Conservation (phyloP, 2,113 vertebrate genomes). For the Lepus timidus region DNA sequence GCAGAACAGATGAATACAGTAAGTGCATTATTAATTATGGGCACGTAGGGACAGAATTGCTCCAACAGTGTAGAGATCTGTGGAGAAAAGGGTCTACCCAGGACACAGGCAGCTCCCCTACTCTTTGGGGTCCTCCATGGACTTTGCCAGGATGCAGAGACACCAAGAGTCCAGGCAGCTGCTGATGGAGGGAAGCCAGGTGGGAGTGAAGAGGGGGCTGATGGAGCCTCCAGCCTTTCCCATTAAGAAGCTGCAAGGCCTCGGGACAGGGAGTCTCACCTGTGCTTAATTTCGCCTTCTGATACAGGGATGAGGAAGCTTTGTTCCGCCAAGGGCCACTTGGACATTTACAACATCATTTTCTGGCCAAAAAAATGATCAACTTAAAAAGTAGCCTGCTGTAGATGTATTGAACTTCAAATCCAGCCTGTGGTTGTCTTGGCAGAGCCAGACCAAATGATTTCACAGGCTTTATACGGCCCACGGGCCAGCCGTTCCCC, state of each 20-base stretch:
- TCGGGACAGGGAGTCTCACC: not conserved
- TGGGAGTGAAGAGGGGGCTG: not conserved
- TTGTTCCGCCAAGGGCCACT: too few relatives aligned
- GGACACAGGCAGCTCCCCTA: not conserved
- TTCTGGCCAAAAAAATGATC: too few relatives aligned
- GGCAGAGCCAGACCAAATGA: too few relatives aligned
- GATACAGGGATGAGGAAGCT: not conserved
- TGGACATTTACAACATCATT: too few relatives aligned
- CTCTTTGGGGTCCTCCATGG: not conserved
- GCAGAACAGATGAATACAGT: conserved; percentile 52
- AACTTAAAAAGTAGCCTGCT: too few relatives aligned
- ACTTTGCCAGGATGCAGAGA: not conserved
- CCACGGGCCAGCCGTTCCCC: too few relatives aligned
- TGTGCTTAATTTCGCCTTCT: conserved; percentile 44
- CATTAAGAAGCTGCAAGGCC: not conserved
- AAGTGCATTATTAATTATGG: conserved; percentile 50
- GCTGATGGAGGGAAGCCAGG: not conserved
- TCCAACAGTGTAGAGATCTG: not conserved
- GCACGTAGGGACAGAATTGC: not conserved
- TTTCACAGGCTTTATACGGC: too few relatives aligned
- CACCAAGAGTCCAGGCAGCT: not conserved
- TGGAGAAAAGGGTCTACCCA: not conserved
- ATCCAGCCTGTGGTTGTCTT: too few relatives aligned
- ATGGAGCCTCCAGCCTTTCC: not conserved
- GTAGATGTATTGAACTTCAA: too few relatives aligned